Base-by-base conservation (phyloP, 1,140 invertebrate species). In the Drosophila melanica region DNA sequence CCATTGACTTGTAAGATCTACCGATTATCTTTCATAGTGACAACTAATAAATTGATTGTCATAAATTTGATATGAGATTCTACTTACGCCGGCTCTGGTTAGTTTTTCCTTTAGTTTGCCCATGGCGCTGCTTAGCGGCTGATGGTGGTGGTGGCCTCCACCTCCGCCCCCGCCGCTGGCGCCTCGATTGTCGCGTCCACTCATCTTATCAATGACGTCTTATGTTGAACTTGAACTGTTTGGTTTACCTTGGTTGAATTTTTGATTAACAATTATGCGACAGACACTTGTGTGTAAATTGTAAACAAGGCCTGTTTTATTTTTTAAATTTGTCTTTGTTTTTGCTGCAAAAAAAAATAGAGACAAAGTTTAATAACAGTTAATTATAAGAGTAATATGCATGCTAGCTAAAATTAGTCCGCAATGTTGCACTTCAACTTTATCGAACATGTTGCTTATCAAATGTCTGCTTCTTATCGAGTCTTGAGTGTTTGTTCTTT, bases 61-160 rank as follows among this genome's bases (percentile, higher is more conserved):
- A n/a, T n/a, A n/a, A n/a, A n/a, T n/a, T n/a, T n/a, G n/a, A n/a
- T n/a, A n/a, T n/a, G n/a, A n/a, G n/a, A n/a, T n/a, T n/a, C n/a
- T 70, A 89, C 87, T 90, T 90, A 92, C 90, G 77, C 79, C 79
- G 35, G 76, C 87, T 67, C 79, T 65, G 14, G 82, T 79, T 44
- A 92, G 55, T 81, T 91, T 92, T 20, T 92, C 91, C 81, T 92
- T 92, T 20, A 92, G 71, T 75, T 92, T 92, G 39, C 91, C 91
- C 86, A 92, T 91, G 63, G 91, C 91, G 76, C 55, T 90, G 77
- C 85, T 90, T 62, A 92, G 68, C 69, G 81, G 90, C 51, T 91
- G 90, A 68, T 91, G 85, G 50, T 91, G 85, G 50, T 78, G 72
- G 33, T 82, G 77, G 23, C 78, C 73, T 14, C 81, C 77, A 20